A percentile compares a stretch with the other conserved stretches of the same genome.
phyloP scores from a whole-genome alignment of 1,140 invertebrate species.

The Atta texana region DNA sequence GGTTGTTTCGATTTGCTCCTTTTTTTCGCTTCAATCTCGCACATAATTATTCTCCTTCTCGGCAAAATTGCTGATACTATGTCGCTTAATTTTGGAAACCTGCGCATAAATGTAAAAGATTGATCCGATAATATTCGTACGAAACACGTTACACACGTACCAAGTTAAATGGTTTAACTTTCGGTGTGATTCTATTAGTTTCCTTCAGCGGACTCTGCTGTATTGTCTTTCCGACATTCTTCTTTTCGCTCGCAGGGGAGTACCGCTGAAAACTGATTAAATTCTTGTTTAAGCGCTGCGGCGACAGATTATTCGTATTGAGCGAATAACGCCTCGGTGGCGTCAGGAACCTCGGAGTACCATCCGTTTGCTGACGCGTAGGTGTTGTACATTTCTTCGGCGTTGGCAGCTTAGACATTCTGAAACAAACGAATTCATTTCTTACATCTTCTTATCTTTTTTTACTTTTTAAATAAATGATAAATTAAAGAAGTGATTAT shows the following conservation, averaged over 20 bases:
- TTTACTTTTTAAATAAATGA: not conserved
- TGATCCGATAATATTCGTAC: not conserved
- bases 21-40: not conserved
- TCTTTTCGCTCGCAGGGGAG: constrained; percentile 51
- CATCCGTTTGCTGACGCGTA: constrained; percentile 37
- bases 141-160: constrained; percentile 60
- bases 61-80: constrained; percentile 36
- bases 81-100: constrained; percentile 70
- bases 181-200: constrained; percentile 67
- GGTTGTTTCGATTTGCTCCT: constrained; percentile 6
- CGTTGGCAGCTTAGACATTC: constrained; percentile 56
- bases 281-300: constrained; percentile 50
- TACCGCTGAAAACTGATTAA: constrained; percentile 40
- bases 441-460: not conserved
- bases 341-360: constrained; percentile 67
- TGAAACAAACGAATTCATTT: constrained; percentile 40
- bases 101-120: constrained; percentile 52
- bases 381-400: constrained; percentile 65
- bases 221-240: not conserved
- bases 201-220: constrained; percentile 74
- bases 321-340: constrained; percentile 55
- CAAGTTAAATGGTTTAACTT: constrained; percentile 76
- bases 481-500: too few species aligned
- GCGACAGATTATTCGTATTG: constrained; percentile 50
- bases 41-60: constrained; percentile 75